Percentiles rank a stretch among this genome's conserved stretches.
Conservation (phyloP, 92 coral and sea anemone genomes). For the Hydrozoanthus gracilis region DNA sequence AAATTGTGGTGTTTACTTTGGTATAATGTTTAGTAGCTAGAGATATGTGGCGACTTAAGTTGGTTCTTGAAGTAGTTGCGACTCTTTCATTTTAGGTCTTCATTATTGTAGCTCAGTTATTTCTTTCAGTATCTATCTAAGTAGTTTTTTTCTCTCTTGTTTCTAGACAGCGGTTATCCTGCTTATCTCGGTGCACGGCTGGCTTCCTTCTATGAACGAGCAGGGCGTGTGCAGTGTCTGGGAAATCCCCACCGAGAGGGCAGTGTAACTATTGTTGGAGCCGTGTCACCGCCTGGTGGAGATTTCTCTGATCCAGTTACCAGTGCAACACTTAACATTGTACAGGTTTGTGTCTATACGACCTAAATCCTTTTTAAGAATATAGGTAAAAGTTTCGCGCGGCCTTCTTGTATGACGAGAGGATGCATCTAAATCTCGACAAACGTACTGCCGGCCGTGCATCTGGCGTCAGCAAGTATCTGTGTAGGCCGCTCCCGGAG, state of each 20-base stretch:
- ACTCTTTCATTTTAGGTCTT: background rate
- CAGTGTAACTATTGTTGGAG: conserved; percentile 99
- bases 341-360: conserved; percentile 74
- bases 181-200: conserved; percentile 99
- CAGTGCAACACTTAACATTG: conserved; percentile 96
- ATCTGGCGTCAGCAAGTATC: too few relatives aligned
- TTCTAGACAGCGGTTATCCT: conserved; percentile 97
- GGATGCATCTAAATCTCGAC: too few relatives aligned
- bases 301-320: conserved; percentile 99
- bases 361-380: too few relatives aligned
- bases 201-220: conserved; percentile 99
- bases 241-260: conserved; percentile 99
- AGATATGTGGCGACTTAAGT: too few relatives aligned
- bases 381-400: too few relatives aligned
- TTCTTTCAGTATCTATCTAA: background rate
- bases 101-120: background rate
- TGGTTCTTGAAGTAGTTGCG: too few relatives aligned
- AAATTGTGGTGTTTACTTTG: too few relatives aligned
- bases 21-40: too few relatives aligned
- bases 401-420: too few relatives aligned
- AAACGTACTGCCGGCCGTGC: too few relatives aligned
- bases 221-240: conserved; percentile 96
- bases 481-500: too few relatives aligned
- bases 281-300: conserved; percentile 99
- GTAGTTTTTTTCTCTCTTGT: background rate